A percentile compares a stretch with the other conserved stretches of the same genome.
These are phyloP conservation scores for Triops cancriformis DNA, from an alignment of 1,140 invertebrate genomes.

Conservation along the genomic window DNA sequence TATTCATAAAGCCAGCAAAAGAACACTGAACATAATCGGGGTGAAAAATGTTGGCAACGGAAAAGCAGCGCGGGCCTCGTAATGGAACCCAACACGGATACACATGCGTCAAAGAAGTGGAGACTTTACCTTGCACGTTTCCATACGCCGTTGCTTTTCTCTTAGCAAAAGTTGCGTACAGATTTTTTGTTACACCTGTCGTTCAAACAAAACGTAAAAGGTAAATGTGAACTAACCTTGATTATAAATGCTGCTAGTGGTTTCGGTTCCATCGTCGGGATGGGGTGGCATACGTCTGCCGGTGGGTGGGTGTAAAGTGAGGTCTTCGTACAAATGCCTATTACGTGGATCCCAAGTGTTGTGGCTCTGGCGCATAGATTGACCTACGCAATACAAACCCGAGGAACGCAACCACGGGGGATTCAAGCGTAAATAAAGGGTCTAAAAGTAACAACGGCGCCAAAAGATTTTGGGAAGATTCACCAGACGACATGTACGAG, in stretches of 20 bases:
- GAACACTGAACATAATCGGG: neutral
- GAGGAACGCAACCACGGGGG: slow-evolving; percentile 21
- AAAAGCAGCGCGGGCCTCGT: neutral
- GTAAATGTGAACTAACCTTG: neutral
- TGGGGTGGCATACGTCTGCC: slow-evolving; percentile 40
- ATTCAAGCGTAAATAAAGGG: slow-evolving; percentile 20
- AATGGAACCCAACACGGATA: slow-evolving; percentile 2
- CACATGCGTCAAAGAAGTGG: neutral
- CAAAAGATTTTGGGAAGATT: neutral
- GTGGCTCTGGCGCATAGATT: slow-evolving; percentile 48
- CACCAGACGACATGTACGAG: slow-evolving; percentile 15
- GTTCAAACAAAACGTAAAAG: neutral
- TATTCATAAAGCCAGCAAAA: neutral
- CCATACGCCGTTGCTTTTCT: slow-evolving; percentile 8
- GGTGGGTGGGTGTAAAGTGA: slow-evolving; percentile 49
- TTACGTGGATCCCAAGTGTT: slow-evolving; percentile 73
- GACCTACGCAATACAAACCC: slow-evolving; percentile 40
- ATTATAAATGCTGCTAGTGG: neutral
- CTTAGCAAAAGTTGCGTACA: neutral
- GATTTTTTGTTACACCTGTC: neutral
- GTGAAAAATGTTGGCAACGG: neutral
- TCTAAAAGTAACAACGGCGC: neutral
- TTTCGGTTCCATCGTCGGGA: slow-evolving; percentile 35
- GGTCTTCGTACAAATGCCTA: slow-evolving; percentile 75
- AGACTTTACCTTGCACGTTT: neutral